A percentile compares a stretch with the other conserved stretches of the same genome.
Evolutionary conservation across 2,113 vertebrate species (phyloP).

Genomic region (Laticauda colubrina): DNA sequence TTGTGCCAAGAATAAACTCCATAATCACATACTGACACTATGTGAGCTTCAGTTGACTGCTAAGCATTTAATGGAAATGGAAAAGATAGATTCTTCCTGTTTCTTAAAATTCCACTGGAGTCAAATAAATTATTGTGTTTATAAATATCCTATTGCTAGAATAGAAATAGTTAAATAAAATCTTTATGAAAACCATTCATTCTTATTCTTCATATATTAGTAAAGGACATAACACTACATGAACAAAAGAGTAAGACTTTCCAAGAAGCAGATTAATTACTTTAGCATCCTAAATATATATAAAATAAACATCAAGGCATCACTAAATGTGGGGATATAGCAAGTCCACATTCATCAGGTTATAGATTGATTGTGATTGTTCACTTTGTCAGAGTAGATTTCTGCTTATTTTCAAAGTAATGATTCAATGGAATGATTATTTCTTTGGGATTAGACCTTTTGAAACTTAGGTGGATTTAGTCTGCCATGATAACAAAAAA

Average conservation of each 20-base stretch:
- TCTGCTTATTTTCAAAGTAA: conserved; percentile 15
- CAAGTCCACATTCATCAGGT: conserved; percentile 45
- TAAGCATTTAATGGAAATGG: not conserved
- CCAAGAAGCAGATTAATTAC: not conserved
- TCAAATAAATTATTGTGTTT: not conserved
- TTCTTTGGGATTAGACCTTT: not conserved
- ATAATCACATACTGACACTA: not conserved
- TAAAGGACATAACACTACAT: not conserved
- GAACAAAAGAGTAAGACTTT: not conserved
- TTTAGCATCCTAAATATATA: not conserved
- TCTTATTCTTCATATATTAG: not conserved
- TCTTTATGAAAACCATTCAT: not conserved
- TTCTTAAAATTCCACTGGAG: not conserved
- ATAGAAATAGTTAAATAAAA: not conserved
- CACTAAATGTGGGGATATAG: not conserved
- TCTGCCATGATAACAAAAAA: not conserved
- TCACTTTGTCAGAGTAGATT: not conserved
- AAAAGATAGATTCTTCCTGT: not conserved
- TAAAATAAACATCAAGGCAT: not conserved
- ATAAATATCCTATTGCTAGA: not conserved
- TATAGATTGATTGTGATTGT: conserved; percentile 18
- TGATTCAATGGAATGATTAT: conserved; percentile 34
- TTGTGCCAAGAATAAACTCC: not conserved
- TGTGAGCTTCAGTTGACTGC: not conserved
- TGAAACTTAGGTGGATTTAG: not conserved